Evolutionary conservation across 1,140 invertebrate genomes (phyloP).

Genomic region (Plutomurus gul): DNA sequence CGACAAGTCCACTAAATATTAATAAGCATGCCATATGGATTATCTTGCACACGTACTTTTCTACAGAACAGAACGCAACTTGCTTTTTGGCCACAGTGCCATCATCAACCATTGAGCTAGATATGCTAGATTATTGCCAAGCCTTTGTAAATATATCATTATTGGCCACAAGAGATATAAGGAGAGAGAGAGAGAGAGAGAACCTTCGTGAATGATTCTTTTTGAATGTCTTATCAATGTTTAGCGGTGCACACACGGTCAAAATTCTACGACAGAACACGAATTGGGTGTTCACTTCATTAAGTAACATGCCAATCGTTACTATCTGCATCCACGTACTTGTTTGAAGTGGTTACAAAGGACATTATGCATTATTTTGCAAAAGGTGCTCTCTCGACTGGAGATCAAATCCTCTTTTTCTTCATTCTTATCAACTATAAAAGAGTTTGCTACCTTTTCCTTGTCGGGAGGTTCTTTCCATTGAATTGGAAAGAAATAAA

Average conservation of each 20-base stretch:
- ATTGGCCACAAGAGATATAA: too few relatives aligned
- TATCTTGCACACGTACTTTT: background rate
- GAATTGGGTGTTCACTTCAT: conserved; percentile 13
- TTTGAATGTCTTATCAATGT: too few relatives aligned
- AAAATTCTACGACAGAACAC: background rate
- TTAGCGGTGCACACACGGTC: background rate
- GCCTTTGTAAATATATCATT: background rate
- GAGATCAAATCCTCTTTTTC: background rate
- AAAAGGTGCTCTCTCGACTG: background rate
- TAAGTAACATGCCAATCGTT: too few relatives aligned
- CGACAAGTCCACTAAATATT: background rate
- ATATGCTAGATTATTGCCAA: background rate
- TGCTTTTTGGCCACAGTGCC: background rate
- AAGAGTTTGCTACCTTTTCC: conserved; percentile 3
- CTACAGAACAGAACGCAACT: too few relatives aligned
- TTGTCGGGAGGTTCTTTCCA: conserved; percentile 3
- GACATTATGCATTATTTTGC: conserved; percentile 6
- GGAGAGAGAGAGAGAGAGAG: too few relatives aligned
- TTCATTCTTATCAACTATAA: background rate
- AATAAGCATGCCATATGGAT: conserved; percentile 1
- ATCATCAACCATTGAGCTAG: background rate
- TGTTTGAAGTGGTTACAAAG: background rate
- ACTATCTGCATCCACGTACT: too few relatives aligned
- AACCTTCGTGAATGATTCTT: background rate
- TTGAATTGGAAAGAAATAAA: background rate